These are phyloP conservation scores for Tupaia tana DNA, from an alignment of 2,113 vertebrate genomes.

Conservation along the genomic window DNA sequence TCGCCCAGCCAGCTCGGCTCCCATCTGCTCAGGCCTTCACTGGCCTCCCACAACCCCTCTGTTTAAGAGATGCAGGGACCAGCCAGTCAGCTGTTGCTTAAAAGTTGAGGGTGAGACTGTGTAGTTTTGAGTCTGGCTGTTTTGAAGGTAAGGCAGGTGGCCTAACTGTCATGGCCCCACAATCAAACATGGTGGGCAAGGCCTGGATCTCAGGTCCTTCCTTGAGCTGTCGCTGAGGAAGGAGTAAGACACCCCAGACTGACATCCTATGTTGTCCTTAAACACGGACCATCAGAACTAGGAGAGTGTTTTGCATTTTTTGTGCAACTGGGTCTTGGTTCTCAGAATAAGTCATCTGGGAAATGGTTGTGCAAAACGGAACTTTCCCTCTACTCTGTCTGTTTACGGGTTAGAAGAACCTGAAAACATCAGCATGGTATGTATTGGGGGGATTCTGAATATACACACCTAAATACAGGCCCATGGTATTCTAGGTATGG, in stretches of 20 bases:
- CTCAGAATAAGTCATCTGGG: background rate
- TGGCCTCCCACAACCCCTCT: constrained; percentile 28
- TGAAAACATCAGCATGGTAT: background rate
- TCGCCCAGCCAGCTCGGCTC: background rate
- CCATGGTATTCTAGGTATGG: background rate
- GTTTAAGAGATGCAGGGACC: constrained; percentile 7
- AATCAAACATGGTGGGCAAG: background rate
- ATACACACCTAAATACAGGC: background rate
- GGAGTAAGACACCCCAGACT: background rate
- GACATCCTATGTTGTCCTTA: background rate
- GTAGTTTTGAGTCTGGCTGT: background rate
- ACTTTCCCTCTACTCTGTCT: background rate
- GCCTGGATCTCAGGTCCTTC: background rate
- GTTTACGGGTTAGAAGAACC: background rate
- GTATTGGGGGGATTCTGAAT: background rate
- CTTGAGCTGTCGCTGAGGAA: accelerated
- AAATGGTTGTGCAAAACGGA: background rate
- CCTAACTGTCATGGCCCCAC: background rate
- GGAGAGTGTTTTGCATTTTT: background rate
- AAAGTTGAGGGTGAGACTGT: background rate
- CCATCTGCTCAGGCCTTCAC: constrained; percentile 64
- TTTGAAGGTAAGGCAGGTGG: background rate
- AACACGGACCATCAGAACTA: background rate
- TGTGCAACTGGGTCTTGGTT: background rate
- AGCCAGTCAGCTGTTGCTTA: constrained; percentile 13